Base-by-base conservation (phyloP, 2,113 vertebrate genomes). In the Lethenteron reissneri region DNA sequence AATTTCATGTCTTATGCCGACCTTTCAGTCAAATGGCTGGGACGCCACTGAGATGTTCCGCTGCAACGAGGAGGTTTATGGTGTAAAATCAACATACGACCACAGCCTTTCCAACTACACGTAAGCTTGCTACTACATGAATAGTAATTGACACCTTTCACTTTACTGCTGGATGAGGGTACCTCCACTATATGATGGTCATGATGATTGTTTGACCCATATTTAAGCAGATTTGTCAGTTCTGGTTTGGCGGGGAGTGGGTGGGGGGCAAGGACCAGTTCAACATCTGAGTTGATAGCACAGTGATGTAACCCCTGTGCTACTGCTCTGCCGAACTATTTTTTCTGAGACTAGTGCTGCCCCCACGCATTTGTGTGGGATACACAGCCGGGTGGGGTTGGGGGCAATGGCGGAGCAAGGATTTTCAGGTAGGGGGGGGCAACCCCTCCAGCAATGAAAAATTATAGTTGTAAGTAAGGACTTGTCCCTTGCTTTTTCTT, bases 11-110 rank as follows among this genome's bases (percentile, higher is more conserved):
- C 6, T 41, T 41, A 41, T 25, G n/a, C 10, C 64, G n/a, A 68
- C 73, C 83, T 82, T 74, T 58, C 76, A 99, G 94, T 99, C 90
- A 78, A 99, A 99, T 74, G 92, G 94, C 74, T 99, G 94, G 94
- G 94, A 97, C 83, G 88, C 92, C 78, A 96, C 95, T 78, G 94
- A 97, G 80, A 99, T 99, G 94, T 99, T 99, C 83, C 89, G 92
- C 78, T 99, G 88, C 82, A 99, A 99, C 78, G 94, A 99, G 82
- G 94, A 97, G 73, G 89, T 85, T 72, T 91, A 91, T 8, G 88
- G 89, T 3, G 81, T 91, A 70, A 91, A 89, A 70, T 90, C 89
- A 11, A 92, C 89, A 2, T 92, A 92, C 59, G 89, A 92, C 75
- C 82, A 88, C 74, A 91, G 88, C 75, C 85, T 92, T 14, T 84